Base-by-base conservation (phyloP, 2,113 vertebrate species). In the Rutilus rutilus region DNA sequence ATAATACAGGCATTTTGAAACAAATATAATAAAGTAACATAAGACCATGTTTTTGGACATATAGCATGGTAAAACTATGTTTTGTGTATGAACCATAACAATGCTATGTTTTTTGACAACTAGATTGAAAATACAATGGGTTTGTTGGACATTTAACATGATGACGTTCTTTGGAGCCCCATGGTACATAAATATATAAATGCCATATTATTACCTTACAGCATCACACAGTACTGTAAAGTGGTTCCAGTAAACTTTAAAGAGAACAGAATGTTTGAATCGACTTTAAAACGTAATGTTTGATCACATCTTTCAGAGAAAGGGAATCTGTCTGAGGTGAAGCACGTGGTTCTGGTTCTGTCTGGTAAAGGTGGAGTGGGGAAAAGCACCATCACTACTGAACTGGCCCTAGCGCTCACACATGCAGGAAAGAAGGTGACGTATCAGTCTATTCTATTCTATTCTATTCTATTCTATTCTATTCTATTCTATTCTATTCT, bases 291-390 rank as follows among this genome's bases (percentile, higher is more conserved):
- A 9, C 54, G 11, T 19, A 2, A 4, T 7, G 36, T n/a, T 2
- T 7, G 15, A 65, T 2, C 7, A 0, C n/a, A 23, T 30, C 0
- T 77, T 0, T 77, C 27, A 77, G 75, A 10, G 25, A 54, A 77
- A 4, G 92, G 91, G 27, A 96, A 90, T 88, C 90, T 99, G 92
- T 86, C 94, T 0, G 93, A 95, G 1, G 95, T 99, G 36, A 90
- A 2, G 73, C 97, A 96, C 84, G 94, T 99, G 71, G 50, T 99
- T 60, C 87, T 99, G 73, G 94, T 99, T 21, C 95, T 99, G 74
- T 99, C 98, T 0, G 98, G 98, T 25, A 99, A 99, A 90, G 98
- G 98, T 0, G 98, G 98, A 0, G 98, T 99, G 1, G 98, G 98
- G 2, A 99, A 99, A 89, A 99, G 98, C 93, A 99, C 97, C 86